phyloP scores from a whole-genome alignment of 2,113 vertebrate genomes.

The Phylloscopus trochilus region DNA sequence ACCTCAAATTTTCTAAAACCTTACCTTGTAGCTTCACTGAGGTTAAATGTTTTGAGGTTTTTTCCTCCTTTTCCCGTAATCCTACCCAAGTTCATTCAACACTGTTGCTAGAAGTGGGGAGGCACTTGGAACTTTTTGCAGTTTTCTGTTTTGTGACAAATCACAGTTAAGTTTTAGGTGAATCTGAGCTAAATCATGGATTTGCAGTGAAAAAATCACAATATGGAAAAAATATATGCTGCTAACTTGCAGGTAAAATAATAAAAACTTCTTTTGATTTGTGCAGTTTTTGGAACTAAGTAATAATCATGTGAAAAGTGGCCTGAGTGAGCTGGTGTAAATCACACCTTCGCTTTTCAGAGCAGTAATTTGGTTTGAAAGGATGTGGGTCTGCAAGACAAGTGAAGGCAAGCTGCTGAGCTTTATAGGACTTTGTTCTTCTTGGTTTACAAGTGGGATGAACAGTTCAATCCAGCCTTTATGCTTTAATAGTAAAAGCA shows the following conservation, averaged over 20 bases:
- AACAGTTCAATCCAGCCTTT: neutral
- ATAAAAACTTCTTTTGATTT: neutral
- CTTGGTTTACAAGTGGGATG: neutral
- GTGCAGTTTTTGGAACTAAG: neutral
- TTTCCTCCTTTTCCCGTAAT: fast-evolving
- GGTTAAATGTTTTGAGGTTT: neutral
- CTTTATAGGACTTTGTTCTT: neutral
- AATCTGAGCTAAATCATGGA: neutral
- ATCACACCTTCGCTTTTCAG: neutral
- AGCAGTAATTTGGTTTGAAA: neutral
- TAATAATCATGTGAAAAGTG: neutral
- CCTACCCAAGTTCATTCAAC: neutral
- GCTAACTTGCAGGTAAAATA: neutral
- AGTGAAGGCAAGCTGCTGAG: neutral
- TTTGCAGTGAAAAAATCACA: neutral
- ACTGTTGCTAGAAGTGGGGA: neutral
- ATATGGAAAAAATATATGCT: neutral
- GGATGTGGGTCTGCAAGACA: neutral
- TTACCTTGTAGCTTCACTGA: neutral
- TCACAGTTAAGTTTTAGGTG: neutral
- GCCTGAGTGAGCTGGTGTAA: neutral
- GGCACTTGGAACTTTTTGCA: neutral
- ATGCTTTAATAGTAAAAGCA: conserved; percentile 16
- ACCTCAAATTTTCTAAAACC: neutral
- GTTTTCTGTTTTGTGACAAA: neutral